These are phyloP conservation scores for Aplodontia rufa DNA, from an alignment of 2,113 vertebrate species.

Conservation along the genomic window DNA sequence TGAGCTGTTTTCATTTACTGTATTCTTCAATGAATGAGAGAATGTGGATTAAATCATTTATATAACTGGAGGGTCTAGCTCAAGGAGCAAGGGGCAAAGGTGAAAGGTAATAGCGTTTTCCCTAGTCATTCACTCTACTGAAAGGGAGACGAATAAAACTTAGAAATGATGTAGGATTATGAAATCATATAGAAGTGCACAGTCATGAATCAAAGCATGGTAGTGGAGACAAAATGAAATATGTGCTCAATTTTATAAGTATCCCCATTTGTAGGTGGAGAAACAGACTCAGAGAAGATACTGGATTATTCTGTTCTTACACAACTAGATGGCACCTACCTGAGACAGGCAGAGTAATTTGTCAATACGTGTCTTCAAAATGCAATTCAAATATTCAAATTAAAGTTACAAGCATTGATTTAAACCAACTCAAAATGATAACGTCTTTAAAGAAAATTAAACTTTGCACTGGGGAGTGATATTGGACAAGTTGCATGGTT, in stretches of 20 bases:
- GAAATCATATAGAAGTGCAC: not conserved
- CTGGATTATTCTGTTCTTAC: not conserved
- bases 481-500: too few species aligned
- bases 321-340: not conserved
- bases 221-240: not conserved
- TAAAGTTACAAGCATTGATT: not conserved
- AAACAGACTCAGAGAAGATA: not conserved
- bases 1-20: not conserved
- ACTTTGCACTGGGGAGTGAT: not conserved
- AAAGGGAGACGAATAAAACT: not conserved
- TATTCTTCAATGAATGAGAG: not conserved
- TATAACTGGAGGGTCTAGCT: not conserved
- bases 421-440: not conserved
- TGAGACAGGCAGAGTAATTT: not conserved
- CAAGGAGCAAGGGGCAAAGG: not conserved
- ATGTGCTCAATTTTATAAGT: not conserved
- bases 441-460: not conserved
- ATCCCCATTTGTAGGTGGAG: not conserved
- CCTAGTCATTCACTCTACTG: not conserved
- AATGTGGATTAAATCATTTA: not conserved
- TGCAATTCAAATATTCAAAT: accelerated
- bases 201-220: not conserved
- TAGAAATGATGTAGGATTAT: not conserved
- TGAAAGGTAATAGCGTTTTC: not conserved
- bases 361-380: too few species aligned